phyloP scores from a whole-genome alignment of 2,797 vertebrate species.

The Brachyalestes nurse region DNA sequence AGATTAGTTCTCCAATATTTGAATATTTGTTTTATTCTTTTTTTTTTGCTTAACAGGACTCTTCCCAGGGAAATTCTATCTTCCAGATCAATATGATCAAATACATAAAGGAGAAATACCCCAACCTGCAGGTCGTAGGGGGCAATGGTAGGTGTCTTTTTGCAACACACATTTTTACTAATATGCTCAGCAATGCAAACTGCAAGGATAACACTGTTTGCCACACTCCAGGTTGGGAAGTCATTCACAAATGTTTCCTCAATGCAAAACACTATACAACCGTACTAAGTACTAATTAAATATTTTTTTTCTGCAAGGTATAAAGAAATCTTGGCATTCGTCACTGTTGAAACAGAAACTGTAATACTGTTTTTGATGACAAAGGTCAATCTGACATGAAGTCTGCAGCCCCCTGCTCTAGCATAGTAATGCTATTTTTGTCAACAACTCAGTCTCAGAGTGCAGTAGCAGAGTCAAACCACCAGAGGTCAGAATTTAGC shows the following conservation, averaged over 20 bases:
- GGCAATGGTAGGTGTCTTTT: constrained; percentile 85
- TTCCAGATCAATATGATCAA: constrained; percentile 92
- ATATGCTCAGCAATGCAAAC: not conserved
- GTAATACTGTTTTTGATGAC: not conserved
- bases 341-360: not conserved
- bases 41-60: constrained; percentile 82
- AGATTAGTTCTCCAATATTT: not conserved
- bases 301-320: not conserved
- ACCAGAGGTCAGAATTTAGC: not conserved
- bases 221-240: not conserved
- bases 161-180: not conserved
- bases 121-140: constrained; percentile 87
- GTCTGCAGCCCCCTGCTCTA: not conserved
- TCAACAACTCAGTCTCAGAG: not conserved
- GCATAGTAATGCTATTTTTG: not conserved
- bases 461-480: not conserved
- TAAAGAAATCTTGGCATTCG: not conserved
- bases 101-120: constrained; percentile 89
- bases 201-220: not conserved
- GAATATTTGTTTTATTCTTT: not conserved
- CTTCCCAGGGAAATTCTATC: constrained; percentile 91
- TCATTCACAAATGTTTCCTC: no score
- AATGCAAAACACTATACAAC: no score
- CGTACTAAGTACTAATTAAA: not conserved
- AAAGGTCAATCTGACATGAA: not conserved